phyloP scores from a whole-genome alignment of 2,797 vertebrate genomes.

The Corythornis leucogaster region DNA sequence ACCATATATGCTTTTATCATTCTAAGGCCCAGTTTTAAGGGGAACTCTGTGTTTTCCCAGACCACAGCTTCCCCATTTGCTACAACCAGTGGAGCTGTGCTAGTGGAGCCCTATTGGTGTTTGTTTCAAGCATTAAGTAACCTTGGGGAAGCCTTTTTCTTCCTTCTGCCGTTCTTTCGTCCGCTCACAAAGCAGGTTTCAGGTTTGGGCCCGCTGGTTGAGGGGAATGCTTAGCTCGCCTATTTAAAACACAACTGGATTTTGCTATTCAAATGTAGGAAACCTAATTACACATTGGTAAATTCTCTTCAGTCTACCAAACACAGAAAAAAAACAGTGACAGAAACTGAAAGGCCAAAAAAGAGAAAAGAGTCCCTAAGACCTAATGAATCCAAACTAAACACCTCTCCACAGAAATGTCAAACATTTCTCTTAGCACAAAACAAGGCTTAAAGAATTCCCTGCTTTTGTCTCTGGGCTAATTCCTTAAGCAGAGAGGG shows the following conservation, averaged over 20 bases:
- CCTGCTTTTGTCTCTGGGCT: constrained; percentile 92
- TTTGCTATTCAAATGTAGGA: constrained; percentile 91
- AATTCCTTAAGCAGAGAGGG: constrained; percentile 95
- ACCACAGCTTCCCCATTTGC: background rate
- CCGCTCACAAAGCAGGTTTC: constrained; percentile 84
- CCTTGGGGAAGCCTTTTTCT: constrained; percentile 76
- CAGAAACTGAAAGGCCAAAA: constrained; percentile 86
- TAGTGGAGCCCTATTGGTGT: constrained; percentile 37
- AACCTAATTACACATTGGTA: constrained; percentile 97
- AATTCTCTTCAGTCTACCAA: constrained; percentile 93
- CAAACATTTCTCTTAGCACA: constrained; percentile 94
- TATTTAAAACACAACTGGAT: constrained; percentile 90
- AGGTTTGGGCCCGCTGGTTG: constrained; percentile 86
- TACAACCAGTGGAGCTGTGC: background rate
- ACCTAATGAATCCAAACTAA: constrained; percentile 99
- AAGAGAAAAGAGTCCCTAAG: constrained; percentile 86
- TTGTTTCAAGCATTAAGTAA: constrained; percentile 61
- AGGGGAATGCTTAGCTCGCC: constrained; percentile 84
- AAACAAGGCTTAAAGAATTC: constrained; percentile 93
- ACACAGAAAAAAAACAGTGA: constrained; percentile 84
- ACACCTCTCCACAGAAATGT: constrained; percentile 92
- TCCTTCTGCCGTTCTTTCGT: constrained; percentile 71
- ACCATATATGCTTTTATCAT: background rate
- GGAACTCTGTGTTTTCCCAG: background rate
- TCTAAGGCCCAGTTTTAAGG: background rate